phyloP scores from a whole-genome alignment of 1,140 invertebrate genomes.

The Drosophila sechellia region DNA sequence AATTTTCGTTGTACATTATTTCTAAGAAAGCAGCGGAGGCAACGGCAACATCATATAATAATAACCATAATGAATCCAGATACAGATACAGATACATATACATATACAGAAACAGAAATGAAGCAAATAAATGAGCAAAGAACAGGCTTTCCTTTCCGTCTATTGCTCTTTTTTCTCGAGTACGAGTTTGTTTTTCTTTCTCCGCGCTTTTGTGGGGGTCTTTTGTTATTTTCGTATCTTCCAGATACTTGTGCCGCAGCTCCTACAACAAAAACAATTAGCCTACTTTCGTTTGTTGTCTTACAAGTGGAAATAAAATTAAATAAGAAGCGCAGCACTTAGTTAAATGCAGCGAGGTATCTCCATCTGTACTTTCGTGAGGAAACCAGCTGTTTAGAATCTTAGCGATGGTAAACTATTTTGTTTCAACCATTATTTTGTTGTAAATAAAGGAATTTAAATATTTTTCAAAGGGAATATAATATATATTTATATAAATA shows the following conservation, averaged over 20 bases:
- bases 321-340: constrained; percentile 73
- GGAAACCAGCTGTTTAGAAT: constrained; percentile 7
- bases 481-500: no score
- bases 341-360: constrained; percentile 66
- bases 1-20: constrained; percentile 76
- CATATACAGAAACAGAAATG: constrained; percentile 58
- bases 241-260: constrained; percentile 19
- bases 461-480: no score
- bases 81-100: constrained; percentile 27
- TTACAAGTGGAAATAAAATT: constrained; percentile 80
- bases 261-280: constrained; percentile 77
- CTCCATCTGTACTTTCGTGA: constrained; percentile 26
- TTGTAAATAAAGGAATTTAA: no score
- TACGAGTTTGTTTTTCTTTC: constrained; percentile 28
- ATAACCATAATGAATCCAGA: constrained; percentile 74
- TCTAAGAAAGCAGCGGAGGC: constrained; percentile 65
- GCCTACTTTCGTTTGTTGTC: constrained; percentile 80
- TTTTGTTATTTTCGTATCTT: constrained; percentile 32
- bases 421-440: no score
- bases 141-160: constrained; percentile 51
- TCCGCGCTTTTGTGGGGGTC: constrained; percentile 16
- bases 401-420: background rate
- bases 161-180: constrained; percentile 23
- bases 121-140: constrained; percentile 80
- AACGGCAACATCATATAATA: constrained; percentile 64